Evolutionary conservation across 1,140 invertebrate species (phyloP).

Genomic region (Andrena cerasifolii): DNA sequence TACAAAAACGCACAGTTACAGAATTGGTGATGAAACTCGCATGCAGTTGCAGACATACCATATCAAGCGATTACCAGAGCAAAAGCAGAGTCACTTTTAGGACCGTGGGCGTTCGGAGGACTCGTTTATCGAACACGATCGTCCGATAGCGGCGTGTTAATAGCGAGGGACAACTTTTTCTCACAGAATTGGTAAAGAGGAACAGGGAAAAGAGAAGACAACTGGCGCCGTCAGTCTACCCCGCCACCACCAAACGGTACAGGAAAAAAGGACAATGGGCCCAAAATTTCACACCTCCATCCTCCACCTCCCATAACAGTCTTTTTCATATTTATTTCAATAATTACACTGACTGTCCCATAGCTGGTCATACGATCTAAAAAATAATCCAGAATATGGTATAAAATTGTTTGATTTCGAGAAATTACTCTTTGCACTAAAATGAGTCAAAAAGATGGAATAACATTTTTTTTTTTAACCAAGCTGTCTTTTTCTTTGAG

Average conservation of each 20-base stretch:
- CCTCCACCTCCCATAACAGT: too few species aligned
- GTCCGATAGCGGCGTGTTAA: constrained; percentile 52
- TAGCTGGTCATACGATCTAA: too few species aligned
- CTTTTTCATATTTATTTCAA: too few species aligned
- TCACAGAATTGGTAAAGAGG: constrained; percentile 29
- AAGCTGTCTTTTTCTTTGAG: too few species aligned
- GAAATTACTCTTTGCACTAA: too few species aligned
- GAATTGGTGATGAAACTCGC: constrained; percentile 56
- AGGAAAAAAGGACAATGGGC: not conserved
- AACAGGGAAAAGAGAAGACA: constrained; percentile 12
- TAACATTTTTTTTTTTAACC: too few species aligned
- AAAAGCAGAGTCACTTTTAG: constrained; percentile 79
- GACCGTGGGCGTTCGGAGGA: constrained; percentile 59
- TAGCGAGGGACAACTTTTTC: constrained; percentile 44
- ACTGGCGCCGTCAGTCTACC: constrained; percentile 27
- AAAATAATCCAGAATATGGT: too few species aligned
- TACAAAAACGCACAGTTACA: constrained; percentile 14
- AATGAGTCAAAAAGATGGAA: too few species aligned
- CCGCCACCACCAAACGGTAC: constrained; percentile 6
- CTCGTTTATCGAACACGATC: constrained; percentile 53
- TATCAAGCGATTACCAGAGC: constrained; percentile 81
- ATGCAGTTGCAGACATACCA: constrained; percentile 75
- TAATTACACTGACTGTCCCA: too few species aligned
- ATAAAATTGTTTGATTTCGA: too few species aligned
- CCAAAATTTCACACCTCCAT: not conserved